Evolutionary conservation across 2,797 vertebrate genomes (phyloP).

Genomic region (Streptopelia turtur): DNA sequence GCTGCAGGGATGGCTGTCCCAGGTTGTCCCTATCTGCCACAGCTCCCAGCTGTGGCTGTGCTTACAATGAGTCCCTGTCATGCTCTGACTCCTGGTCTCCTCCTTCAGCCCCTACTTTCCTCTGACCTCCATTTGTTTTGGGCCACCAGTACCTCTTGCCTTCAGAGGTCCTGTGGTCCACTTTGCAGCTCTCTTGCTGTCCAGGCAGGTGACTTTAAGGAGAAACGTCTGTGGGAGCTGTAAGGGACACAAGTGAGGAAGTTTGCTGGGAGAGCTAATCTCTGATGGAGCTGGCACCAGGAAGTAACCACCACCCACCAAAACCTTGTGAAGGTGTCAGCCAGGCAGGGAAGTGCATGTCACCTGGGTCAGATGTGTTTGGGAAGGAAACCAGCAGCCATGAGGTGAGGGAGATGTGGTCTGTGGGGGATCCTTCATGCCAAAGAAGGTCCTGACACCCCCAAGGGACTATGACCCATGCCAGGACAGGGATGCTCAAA

Average conservation of each 20-base stretch:
- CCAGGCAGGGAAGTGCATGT: rapidly evolving
- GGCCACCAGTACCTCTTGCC: neutral
- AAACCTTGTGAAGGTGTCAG: neutral
- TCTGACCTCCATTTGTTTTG: neutral
- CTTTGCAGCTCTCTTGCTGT: neutral
- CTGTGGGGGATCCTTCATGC: neutral
- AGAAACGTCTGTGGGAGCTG: neutral
- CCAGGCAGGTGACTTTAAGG: neutral
- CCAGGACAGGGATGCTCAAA: neutral
- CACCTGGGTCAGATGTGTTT: rapidly evolving
- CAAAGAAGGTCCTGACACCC: neutral
- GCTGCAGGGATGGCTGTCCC: neutral
- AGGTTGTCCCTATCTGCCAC: neutral
- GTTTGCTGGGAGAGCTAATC: neutral
- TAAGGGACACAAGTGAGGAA: rapidly evolving
- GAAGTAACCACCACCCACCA: neutral
- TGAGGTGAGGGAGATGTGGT: neutral
- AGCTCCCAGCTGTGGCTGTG: neutral
- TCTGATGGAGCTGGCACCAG: neutral
- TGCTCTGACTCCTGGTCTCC: neutral
- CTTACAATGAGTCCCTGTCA: neutral
- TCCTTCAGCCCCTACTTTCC: neutral
- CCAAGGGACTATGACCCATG: neutral
- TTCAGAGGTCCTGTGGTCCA: neutral
- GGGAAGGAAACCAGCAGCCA: neutral